phyloP scores from a whole-genome alignment of 2,888 invertebrate species.

The Podotricha telesiphe region DNA sequence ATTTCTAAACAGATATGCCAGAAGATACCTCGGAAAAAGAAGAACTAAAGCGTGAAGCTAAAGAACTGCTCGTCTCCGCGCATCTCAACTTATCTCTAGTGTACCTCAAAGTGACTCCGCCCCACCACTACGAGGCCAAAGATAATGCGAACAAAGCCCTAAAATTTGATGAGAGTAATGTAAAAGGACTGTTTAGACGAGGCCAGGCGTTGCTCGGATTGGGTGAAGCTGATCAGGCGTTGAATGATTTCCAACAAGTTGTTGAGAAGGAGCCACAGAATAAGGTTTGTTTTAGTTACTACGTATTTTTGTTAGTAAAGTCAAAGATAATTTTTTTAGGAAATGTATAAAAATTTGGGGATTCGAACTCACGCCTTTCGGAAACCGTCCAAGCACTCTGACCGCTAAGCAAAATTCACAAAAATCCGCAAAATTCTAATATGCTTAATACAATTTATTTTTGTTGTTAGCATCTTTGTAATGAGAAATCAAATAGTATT shows the following conservation, averaged over 20 bases:
- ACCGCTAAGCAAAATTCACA: too few relatives aligned
- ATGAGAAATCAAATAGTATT: too few relatives aligned
- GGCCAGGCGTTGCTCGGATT: slow-evolving; percentile 91
- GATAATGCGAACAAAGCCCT: slow-evolving; percentile 91
- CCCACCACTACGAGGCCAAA: slow-evolving; percentile 86
- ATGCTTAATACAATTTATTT: too few relatives aligned
- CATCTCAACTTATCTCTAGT: slow-evolving; percentile 93
- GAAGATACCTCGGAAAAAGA: slow-evolving; percentile 59
- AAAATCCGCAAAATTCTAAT: too few relatives aligned
- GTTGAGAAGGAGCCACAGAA: slow-evolving; percentile 92
- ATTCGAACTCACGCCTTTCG: too few relatives aligned
- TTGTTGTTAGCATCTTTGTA: too few relatives aligned
- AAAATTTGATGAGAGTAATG: slow-evolving; percentile 88
- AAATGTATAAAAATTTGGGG: too few relatives aligned
- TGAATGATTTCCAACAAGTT: slow-evolving; percentile 90
- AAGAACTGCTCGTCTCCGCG: slow-evolving; percentile 86
- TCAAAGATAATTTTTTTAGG: too few relatives aligned
- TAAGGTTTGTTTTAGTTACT: slow-evolving; percentile 67
- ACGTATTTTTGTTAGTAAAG: too few relatives aligned
- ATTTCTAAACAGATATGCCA: slow-evolving; percentile 54
- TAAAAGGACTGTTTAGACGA: slow-evolving; percentile 95
- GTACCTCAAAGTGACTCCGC: slow-evolving; percentile 89
- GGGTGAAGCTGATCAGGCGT: slow-evolving; percentile 90
- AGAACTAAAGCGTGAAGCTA: slow-evolving; percentile 55
- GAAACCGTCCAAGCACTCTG: too few relatives aligned